Percentiles rank a stretch among this genome's conserved stretches.
These are phyloP conservation scores for Spea bombifrons DNA, from an alignment of 2,113 vertebrate species.

Conservation along the genomic window DNA sequence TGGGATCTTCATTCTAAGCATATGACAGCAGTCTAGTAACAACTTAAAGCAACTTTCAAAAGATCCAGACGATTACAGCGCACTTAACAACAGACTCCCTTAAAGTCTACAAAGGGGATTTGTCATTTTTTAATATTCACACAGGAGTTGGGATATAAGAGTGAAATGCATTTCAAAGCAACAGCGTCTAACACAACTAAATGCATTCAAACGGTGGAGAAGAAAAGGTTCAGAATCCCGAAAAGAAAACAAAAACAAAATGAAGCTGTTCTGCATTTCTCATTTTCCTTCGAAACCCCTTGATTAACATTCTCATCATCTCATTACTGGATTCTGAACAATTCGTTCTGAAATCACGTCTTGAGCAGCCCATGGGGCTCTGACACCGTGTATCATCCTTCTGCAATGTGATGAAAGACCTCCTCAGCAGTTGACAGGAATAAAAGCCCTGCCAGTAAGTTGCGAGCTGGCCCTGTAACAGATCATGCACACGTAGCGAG, in stretches of 20 bases:
- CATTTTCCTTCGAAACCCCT: conserved; percentile 16
- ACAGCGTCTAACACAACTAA: too few species aligned
- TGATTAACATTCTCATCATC: conserved; percentile 28
- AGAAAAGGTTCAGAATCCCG: too few species aligned
- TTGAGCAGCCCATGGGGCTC: fast-evolving
- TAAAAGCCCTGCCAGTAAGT: conserved; percentile 31
- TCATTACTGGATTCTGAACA: conserved; percentile 12
- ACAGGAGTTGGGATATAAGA: too few species aligned
- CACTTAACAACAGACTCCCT: too few species aligned
- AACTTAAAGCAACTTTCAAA: too few species aligned
- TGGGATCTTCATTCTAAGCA: too few species aligned
- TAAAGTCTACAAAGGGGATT: too few species aligned
- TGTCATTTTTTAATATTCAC: too few species aligned
- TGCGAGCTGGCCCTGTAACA: not conserved
- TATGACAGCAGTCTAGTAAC: too few species aligned
- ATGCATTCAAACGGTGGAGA: too few species aligned
- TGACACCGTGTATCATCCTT: conserved; percentile 35
- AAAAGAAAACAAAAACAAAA: conserved; percentile 4
- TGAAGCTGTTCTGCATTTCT: not conserved
- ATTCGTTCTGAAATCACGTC: conserved; percentile 15
- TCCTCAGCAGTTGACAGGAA: conserved; percentile 42
- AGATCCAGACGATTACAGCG: too few species aligned
- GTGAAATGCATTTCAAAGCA: too few species aligned
- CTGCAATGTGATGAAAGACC: conserved; percentile 50
- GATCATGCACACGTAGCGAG: conserved; percentile 15